Conservation (phyloP, 2,888 invertebrate genomes). For the Zygaena filipendulae region DNA sequence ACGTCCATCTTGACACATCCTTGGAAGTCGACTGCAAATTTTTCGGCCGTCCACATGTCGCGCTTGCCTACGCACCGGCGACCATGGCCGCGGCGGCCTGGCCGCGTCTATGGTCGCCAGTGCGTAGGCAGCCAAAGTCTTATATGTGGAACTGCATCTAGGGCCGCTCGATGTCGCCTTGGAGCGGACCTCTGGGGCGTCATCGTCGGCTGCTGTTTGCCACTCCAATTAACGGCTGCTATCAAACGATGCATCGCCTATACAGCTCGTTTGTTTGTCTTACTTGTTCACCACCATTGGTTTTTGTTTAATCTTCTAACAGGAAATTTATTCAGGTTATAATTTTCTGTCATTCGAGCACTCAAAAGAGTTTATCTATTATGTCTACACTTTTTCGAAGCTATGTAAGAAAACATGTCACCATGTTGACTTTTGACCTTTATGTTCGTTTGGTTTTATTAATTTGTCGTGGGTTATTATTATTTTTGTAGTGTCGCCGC, state of each 20-base stretch:
- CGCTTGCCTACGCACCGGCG: slow-evolving; percentile 8
- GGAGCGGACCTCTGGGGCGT: too few species aligned
- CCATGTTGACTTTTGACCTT: slow-evolving; percentile 36
- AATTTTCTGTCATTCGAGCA: slow-evolving; percentile 59
- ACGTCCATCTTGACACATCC: slow-evolving; percentile 15
- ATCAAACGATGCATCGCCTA: slow-evolving; percentile 56
- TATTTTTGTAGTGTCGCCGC: too few species aligned
- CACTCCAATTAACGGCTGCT: slow-evolving; percentile 46
- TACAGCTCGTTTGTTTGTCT: slow-evolving; percentile 47
- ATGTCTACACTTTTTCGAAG: slow-evolving; percentile 22
- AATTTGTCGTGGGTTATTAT: too few species aligned
- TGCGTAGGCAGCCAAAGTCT: too few species aligned
- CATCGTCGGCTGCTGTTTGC: slow-evolving; percentile 28
- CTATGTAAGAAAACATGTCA: slow-evolving; percentile 30
- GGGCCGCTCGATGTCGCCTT: too few species aligned
- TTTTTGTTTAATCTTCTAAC: slow-evolving; percentile 54
- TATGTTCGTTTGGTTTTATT: too few species aligned
- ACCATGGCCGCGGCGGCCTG: slow-evolving; percentile 8
- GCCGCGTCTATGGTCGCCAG: slow-evolving; percentile 9
- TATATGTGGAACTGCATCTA: too few species aligned
- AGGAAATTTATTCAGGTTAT: slow-evolving; percentile 66
- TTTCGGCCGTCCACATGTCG: slow-evolving; percentile 8
- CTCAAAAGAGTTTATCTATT: slow-evolving; percentile 36
- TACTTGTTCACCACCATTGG: slow-evolving; percentile 41
- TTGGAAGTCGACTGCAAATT: slow-evolving; percentile 13